Conservation (phyloP, 2,797 vertebrate species). For the Silurus aristotelis region DNA sequence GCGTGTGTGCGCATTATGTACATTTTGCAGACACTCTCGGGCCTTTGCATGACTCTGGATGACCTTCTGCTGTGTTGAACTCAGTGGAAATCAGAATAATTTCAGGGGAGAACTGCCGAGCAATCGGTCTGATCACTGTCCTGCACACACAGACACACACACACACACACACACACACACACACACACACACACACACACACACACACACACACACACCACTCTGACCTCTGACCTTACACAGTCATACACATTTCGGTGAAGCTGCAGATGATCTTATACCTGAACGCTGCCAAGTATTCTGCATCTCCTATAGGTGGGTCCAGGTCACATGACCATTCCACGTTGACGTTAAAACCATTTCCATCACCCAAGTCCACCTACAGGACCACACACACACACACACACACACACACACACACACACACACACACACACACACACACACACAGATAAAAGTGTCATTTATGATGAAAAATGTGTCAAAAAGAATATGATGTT, state of each 20-base stretch:
- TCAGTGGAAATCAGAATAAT: constrained; percentile 92
- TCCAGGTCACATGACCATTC: constrained; percentile 87
- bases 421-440: background rate
- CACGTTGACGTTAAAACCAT: constrained; percentile 90
- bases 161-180: constrained; percentile 31
- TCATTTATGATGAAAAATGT: too few species aligned
- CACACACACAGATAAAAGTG: background rate
- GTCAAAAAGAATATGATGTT: background rate
- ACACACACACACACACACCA: constrained; percentile 24
- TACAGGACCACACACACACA: constrained; percentile 28
- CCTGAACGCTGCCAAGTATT: constrained; percentile 94
- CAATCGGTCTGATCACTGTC: constrained; percentile 92
- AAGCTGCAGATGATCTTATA: constrained; percentile 54
- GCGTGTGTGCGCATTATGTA: constrained; percentile 60
- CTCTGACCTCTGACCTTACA: constrained; percentile 3
- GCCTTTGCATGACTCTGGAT: constrained; percentile 81
- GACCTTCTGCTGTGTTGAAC: constrained; percentile 89
- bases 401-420: background rate
- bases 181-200: constrained; percentile 30
- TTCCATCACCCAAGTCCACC: constrained; percentile 56
- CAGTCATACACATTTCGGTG: background rate
- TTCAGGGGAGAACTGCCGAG: constrained; percentile 87
- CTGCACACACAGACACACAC: constrained; percentile 64
- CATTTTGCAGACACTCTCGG: constrained; percentile 93
- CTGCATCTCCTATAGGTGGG: constrained; percentile 88